Base-by-base conservation (phyloP, 1,140 invertebrate species). In the Papilio aristodemus region DNA sequence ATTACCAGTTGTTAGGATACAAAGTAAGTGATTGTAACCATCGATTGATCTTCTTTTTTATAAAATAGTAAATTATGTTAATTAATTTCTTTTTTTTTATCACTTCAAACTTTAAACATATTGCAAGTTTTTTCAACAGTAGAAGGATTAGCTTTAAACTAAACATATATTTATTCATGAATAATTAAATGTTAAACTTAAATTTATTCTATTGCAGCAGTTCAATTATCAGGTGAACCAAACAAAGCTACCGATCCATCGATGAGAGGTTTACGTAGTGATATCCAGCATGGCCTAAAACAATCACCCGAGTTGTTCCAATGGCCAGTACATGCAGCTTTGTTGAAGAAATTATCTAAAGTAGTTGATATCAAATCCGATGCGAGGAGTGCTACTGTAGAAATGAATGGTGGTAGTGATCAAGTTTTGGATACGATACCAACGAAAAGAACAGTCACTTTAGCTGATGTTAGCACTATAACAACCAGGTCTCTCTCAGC, bases 281-380 rank as follows among this genome's bases (percentile, higher is more conserved):
- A 89, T 43, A 82, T 89, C 17, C 86, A 87, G 38, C 79, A 86
- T 57, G 78, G 78, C 39, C 71, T 91, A 11, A 85, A 80, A 70
- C 69, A 71, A 32, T 62, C 83, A 0, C 41, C 59, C n/a, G 76
- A 72, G 64, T 71, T 84, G 27, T 89, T 91, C 43, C 86, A 89
- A 59, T 91, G 89, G 89, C 80, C 83, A n/a, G 70, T 89, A 6
- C 87, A 91, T 75, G 89, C 89, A 22, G 83, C 87, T 2, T 67
- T 91, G 0, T 75, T 91, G 17, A 80, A 85, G 54, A 91, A 91
- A 76, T 70, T 91, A 11, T 91, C 84, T 14, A 89, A 86, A 77
- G 87, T 91, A 19, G 87, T 91, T 43, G 89, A 91, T 67, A 87
- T 90, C 36, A 90, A 90, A 37, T 87, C 88, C 41, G 86, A 90